Evolutionary conservation across 1,140 invertebrate genomes (phyloP), one percentile per base, ranked within the genome.

Genomic region (Drosophila athabasca): DNA sequence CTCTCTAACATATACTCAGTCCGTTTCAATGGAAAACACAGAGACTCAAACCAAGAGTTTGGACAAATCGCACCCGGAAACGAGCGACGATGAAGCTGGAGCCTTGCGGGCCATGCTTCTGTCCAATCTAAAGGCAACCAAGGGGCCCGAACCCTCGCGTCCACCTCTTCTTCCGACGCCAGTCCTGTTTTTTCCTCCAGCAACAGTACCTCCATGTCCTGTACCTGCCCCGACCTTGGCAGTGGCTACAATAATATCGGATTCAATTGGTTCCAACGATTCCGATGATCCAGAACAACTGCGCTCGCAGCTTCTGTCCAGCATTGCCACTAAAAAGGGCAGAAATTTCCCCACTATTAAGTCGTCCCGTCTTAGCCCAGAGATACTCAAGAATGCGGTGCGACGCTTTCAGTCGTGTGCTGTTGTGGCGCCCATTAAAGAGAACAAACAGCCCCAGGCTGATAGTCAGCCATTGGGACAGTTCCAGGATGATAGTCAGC

Each of bases 41-140:
- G 65, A 87, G 26, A 77, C 79, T 15, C 70, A 48, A 3, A 57
- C 52, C 1, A 61, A 58, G 45, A 44, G 39, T 54, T 22, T 15
- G 15, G 48, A 50, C 13, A 65, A 53, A 62, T 77, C 26, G 1
- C 57, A 59, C 5, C 17, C 35, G 1, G 60, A 76, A 0, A 69
- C 83, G 6, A 87, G 79, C 45, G 90, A 91, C 13, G 90, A 91
- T 29, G 90, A 91, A 60, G 90, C 77, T 8, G 72, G 70, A 0
- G 90, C 80, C 0, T 53, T 91, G 53, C 76, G 90, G 46, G 90
- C 90, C 15, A 57, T 91, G 51, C 44, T 91, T 5, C 52, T 91
- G 6, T 71, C 90, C 2, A 88, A 88, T 46, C 70, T 74, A 7
- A 65, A 68, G 3, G 17, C 85, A 6, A 35, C 2, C 2, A 62